Percentiles rank a stretch among this genome's conserved stretches.
Conservation (phyloP, 2,113 vertebrate genomes). For the Thunnus maccoyii region DNA sequence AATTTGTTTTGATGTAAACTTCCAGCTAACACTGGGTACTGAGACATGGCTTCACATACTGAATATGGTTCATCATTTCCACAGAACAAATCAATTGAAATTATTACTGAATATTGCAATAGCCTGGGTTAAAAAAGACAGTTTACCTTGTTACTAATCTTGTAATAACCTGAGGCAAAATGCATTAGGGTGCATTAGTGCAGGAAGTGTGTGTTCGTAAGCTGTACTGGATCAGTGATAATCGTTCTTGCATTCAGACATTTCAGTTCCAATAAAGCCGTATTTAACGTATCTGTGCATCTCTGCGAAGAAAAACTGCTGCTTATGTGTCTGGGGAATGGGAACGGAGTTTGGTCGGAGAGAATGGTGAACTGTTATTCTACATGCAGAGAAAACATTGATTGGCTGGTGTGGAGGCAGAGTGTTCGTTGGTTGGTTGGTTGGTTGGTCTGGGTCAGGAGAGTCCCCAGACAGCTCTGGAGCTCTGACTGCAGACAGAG, state of each 20-base stretch:
- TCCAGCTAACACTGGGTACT: not conserved
- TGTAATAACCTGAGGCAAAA: conserved; percentile 6
- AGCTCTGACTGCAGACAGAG: conserved; percentile 50
- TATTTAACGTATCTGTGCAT: not conserved
- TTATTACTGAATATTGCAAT: not conserved
- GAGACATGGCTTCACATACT: not conserved
- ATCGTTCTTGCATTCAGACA: not conserved
- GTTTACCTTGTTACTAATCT: not conserved
- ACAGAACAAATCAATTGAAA: conserved; percentile 5
- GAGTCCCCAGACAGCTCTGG: conserved; percentile 42
- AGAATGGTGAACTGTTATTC: conserved; percentile 21
- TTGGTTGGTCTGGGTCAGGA: conserved; percentile 19
- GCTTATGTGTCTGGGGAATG: not conserved
- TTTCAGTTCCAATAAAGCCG: conserved; percentile 1
- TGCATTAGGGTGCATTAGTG: not conserved
- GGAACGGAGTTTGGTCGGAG: conserved; percentile 18
- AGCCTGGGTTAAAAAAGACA: not conserved
- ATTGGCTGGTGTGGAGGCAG: conserved; percentile 32
- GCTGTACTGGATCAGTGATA: not conserved
- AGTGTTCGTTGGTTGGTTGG: conserved; percentile 7
- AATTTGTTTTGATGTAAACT: conserved; percentile 29
- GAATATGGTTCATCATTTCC: not conserved
- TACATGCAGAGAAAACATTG: conserved; percentile 20
- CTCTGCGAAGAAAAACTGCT: not conserved
- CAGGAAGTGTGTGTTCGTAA: not conserved